These are phyloP conservation scores for Benitochromis conjunctus DNA, from an alignment of 2,113 vertebrate species.

Conservation along the genomic window DNA sequence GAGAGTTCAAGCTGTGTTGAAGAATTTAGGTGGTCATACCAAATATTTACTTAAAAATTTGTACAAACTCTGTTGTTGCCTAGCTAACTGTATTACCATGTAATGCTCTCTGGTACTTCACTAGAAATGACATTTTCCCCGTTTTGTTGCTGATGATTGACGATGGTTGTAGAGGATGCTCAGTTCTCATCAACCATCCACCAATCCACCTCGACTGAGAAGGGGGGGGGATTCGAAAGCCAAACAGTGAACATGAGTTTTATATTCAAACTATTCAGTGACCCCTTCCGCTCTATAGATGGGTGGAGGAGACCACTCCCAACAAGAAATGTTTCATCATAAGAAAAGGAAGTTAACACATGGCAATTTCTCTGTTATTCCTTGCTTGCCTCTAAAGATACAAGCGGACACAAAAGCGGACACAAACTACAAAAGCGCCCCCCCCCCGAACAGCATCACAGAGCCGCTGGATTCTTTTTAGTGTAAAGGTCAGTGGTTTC, in stretches of 20 bases:
- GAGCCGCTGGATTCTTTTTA: neutral
- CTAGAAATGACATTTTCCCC: neutral
- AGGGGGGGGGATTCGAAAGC: neutral
- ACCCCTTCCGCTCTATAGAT: accelerated
- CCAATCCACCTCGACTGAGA: neutral
- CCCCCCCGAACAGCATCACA: neutral
- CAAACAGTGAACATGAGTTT: neutral
- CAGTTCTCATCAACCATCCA: neutral
- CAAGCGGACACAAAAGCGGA: too few species aligned
- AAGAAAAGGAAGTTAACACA: neutral
- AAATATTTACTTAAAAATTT: too few species aligned
- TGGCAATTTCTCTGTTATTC: neutral
- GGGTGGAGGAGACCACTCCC: neutral
- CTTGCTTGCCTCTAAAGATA: neutral
- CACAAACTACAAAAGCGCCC: neutral
- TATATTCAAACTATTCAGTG: neutral
- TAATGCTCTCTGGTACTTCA: neutral
- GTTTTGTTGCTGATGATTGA: neutral
- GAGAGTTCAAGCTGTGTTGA: too few species aligned
- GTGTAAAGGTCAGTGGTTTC: neutral
- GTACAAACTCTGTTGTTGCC: too few species aligned
- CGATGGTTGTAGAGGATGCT: neutral
- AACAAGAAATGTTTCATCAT: neutral
- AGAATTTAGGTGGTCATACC: too few species aligned
- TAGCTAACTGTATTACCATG: too few species aligned